These are phyloP conservation scores for Patagioenas fasciata DNA, from an alignment of 2,113 vertebrate species.

Conservation along the genomic window DNA sequence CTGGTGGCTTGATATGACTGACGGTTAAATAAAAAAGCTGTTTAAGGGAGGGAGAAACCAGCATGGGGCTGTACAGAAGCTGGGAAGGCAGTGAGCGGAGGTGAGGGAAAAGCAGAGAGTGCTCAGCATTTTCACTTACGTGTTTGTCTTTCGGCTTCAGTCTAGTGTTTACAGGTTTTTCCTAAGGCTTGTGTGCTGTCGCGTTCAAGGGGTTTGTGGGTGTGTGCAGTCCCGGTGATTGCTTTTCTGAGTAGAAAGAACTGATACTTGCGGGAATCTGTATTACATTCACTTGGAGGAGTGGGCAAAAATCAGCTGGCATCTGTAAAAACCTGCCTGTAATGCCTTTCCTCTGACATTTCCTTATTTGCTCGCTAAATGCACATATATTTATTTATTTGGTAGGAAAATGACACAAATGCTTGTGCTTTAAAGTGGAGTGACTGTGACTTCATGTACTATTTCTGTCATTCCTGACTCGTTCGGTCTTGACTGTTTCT, in stretches of 20 bases:
- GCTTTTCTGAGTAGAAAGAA: not conserved
- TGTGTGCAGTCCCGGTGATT: not conserved
- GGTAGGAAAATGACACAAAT: conserved; percentile 15
- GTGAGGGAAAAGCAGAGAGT: not conserved
- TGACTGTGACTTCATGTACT: conserved; percentile 54
- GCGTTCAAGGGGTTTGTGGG: not conserved
- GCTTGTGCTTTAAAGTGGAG: conserved; percentile 36
- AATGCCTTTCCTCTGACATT: not conserved
- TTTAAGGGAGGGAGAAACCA: not conserved
- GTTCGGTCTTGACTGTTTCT: conserved; percentile 51
- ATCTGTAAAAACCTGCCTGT: not conserved
- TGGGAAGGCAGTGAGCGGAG: not conserved
- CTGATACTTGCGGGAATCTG: not conserved
- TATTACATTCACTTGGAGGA: not conserved
- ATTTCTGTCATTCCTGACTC: conserved; percentile 60
- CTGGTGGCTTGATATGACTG: not conserved
- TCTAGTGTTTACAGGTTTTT: not conserved
- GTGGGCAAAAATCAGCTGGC: not conserved
- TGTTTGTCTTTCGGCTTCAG: not conserved
- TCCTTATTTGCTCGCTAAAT: conserved; percentile 13
- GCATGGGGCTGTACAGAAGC: not conserved
- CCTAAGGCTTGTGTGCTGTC: not conserved
- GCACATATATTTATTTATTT: not conserved
- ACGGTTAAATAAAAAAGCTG: not conserved
- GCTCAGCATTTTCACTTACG: not conserved